Base-by-base conservation (phyloP, 2,797 vertebrate genomes). In the Mareca strepera region DNA sequence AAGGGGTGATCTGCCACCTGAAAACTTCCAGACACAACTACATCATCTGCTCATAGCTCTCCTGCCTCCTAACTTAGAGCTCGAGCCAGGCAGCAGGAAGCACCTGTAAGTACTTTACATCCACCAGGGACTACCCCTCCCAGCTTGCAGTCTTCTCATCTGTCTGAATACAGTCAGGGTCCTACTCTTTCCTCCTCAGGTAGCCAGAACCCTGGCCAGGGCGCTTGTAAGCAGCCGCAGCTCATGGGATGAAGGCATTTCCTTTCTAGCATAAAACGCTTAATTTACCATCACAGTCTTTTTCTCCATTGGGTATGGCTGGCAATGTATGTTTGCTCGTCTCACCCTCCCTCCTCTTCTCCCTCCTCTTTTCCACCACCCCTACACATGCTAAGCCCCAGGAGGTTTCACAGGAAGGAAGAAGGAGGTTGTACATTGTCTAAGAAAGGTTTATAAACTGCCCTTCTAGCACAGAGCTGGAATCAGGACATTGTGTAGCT, bases 11-110 rank as follows among this genome's bases (percentile, higher is more conserved):
- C 89, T 86, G 43, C 86, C 92, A 84, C 63, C 92, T 93, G 93
- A 96, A 84, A 93, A 86, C 83, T 93, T 94, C 94, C 94, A 96
- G 93, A 92, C 55, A 64, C 86, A 70, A 7, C 93, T 89, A 88
- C 72, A 72, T 86, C 92, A 95, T 94, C 89, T 76, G 83, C 70
- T 94, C 85, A 16, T 74, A 59, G 75, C 87, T 72, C 70, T 92
- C 78, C 70, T 1, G 3, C 53, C 43, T 80, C 64, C 67, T 3
- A 3, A 39, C 48, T 11, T 2, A 14, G 69, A 70, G 83, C 56
- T n/a, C 66, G 21, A 95, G 70, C 43, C 80, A 37, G 72, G 67
- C n/a, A 0, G 80, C 95, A 96, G 91, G 94, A 96, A 97, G 91
- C 93, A 95, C 92, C 80, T 93, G 91, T 93, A 86, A 52, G 96